These are phyloP conservation scores for Solea senegalensis DNA, from an alignment of 2,113 vertebrate genomes.

Conservation along the genomic window DNA sequence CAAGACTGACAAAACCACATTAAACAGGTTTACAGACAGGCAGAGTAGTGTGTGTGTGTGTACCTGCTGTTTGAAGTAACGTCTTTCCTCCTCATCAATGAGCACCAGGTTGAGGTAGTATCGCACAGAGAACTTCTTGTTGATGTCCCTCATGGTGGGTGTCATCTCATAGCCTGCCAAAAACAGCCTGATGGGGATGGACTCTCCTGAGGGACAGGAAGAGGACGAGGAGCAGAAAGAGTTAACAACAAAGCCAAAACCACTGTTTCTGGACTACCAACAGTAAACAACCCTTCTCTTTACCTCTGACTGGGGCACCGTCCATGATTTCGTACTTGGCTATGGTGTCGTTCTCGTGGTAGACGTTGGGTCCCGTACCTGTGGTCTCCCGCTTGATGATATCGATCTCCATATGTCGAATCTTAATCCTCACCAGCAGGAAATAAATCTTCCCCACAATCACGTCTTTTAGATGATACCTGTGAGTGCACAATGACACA, in stretches of 20 bases:
- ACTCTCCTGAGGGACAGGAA: conserved; percentile 83
- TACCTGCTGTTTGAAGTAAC: conserved; percentile 99
- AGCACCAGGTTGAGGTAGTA: conserved; percentile 98
- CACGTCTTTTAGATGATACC: conserved; percentile 93
- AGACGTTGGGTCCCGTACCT: conserved; percentile 90
- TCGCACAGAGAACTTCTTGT: conserved; percentile 96
- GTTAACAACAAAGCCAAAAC: background rate
- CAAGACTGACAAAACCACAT: too few species aligned
- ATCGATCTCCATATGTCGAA: conserved; percentile 94
- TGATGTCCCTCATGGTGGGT: conserved; percentile 95
- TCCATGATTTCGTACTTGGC: conserved; percentile 98
- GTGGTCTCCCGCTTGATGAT: conserved; percentile 94
- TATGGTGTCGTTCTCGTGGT: conserved; percentile 93
- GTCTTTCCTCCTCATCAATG: conserved; percentile 94
- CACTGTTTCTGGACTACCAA: background rate
- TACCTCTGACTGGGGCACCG: conserved; percentile 93
- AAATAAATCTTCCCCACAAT: conserved; percentile 98
- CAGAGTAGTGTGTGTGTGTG: background rate
- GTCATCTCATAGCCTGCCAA: conserved; percentile 95
- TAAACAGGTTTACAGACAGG: too few species aligned
- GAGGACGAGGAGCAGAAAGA: background rate
- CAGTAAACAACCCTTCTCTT: background rate
- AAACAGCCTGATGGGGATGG: conserved; percentile 95
- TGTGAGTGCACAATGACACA: conserved; percentile 35
- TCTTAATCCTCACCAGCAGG: conserved; percentile 92